These are phyloP conservation scores for Acinonyx jubatus DNA, from an alignment of 2,113 vertebrate genomes.

Conservation along the genomic window DNA sequence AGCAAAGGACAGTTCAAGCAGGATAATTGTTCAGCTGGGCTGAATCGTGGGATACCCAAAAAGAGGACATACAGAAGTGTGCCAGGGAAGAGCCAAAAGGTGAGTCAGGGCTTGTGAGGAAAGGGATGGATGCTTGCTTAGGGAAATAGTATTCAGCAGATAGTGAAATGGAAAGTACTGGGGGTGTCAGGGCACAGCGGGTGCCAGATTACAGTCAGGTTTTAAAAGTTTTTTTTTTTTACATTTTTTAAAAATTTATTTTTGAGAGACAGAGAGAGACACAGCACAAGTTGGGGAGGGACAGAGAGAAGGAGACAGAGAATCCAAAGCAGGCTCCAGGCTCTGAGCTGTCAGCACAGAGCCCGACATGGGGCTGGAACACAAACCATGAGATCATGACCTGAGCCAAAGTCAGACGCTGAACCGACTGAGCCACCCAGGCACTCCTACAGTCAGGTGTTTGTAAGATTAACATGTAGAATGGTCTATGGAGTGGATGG, in stretches of 20 bases:
- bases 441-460: not conserved
- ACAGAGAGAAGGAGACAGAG: no score
- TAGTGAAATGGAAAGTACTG: not conserved
- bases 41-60: not conserved
- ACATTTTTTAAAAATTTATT: no score
- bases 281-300: no score
- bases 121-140: not conserved
- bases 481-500: not conserved
- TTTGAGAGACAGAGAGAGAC: no score
- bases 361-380: no score
- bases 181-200: not conserved
- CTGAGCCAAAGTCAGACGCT: no score
- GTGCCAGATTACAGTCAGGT: accelerated
- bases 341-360: no score
- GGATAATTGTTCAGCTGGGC: not conserved
- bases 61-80: not conserved
- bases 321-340: no score
- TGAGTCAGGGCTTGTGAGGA: not conserved
- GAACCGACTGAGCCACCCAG: no score
- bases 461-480: not conserved
- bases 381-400: no score
- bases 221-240: no score
- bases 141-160: not conserved
- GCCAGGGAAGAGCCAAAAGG: not conserved
- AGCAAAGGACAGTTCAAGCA: not conserved